Conservation (phyloP, 2,888 invertebrate genomes). For the Euplagia quadripunctaria region DNA sequence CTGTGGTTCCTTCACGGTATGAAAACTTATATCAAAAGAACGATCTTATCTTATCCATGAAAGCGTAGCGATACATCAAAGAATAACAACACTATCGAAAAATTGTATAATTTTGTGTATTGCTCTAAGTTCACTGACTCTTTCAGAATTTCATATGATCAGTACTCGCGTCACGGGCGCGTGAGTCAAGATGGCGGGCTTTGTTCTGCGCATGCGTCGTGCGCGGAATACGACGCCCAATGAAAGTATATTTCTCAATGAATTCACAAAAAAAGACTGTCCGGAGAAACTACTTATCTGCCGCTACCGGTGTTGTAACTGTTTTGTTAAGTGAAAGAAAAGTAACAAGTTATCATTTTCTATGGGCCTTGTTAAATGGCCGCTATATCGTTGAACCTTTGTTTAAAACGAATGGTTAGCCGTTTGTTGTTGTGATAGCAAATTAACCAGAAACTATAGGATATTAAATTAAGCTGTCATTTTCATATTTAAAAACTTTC, state of each 20-base stretch:
- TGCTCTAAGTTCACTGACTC: constrained; percentile 53
- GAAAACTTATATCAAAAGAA: too few relatives aligned
- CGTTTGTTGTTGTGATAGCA: too few relatives aligned
- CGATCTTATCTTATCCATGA: too few relatives aligned
- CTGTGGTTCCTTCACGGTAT: too few relatives aligned
- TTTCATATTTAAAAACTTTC: too few relatives aligned
- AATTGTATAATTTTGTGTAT: constrained; percentile 27
- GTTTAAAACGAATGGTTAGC: too few relatives aligned
- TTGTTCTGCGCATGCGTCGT: constrained; percentile 38
- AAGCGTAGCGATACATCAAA: too few relatives aligned
- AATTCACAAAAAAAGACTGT: constrained; percentile 41
- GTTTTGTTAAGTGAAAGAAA: constrained; percentile 29
- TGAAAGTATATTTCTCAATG: constrained; percentile 55
- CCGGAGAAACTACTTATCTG: constrained; percentile 44
- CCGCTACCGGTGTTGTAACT: constrained; percentile 33
- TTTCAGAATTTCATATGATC: constrained; percentile 52
- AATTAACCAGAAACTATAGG: too few relatives aligned
- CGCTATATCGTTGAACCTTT: not conserved
- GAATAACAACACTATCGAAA: not conserved
- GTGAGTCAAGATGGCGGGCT: constrained; percentile 46
- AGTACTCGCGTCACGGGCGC: constrained; percentile 50
- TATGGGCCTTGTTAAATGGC: constrained; percentile 11
- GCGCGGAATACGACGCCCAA: constrained; percentile 46
- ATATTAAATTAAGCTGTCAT: too few relatives aligned
- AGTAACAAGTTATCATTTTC: constrained; percentile 8